Base-by-base conservation (phyloP, 2,113 vertebrate species). In the Hippocampus mohnikei region DNA sequence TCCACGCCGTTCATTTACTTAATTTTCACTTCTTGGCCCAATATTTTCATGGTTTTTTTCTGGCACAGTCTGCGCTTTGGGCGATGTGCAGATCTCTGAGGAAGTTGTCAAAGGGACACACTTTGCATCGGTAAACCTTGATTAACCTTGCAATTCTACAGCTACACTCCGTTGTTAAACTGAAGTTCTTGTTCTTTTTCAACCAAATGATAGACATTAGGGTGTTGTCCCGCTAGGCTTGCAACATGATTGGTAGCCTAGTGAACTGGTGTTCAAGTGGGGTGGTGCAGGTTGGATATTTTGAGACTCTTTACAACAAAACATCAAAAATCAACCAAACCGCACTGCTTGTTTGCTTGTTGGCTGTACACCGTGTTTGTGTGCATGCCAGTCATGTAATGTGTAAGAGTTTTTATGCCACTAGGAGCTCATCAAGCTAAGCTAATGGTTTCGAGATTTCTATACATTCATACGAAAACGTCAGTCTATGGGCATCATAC, bases 371-470 rank as follows among this genome's bases (percentile, higher is more conserved):
- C 44, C 69, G 37, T 37, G 21, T 29, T 60, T 69, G 66, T 55
- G 18, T 66, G 58, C 46, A 61, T 73, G 69, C 66, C 67, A 72
- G 69, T 73, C 53, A 68, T 64, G 37, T 42, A 59, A 69, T 37
- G 33, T 37, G 33, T 37, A 82, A 66, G 27, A 61, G 42, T 69
- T 74, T 75, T 75, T 75, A 60, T 76, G 61, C 77, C 65, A 70
- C 69, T 69, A 27, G 29, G 70, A 67, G 73, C 52, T 71, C 27
- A 68, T 56, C 15, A 18, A 82, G 67, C 70, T 29, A 13, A 53
- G 58, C 68, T 42, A 8, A 53, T 67, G 37, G 60, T 40, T 71
- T 77, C 59, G 82, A 77, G 33, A 37, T 37, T 37, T 37, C 33
- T 37, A 37, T 37, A 6, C 33, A 37, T 37, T 37, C 33, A 37